Evolutionary conservation across 2,797 vertebrate species (phyloP).

Genomic region (Huso huso): DNA sequence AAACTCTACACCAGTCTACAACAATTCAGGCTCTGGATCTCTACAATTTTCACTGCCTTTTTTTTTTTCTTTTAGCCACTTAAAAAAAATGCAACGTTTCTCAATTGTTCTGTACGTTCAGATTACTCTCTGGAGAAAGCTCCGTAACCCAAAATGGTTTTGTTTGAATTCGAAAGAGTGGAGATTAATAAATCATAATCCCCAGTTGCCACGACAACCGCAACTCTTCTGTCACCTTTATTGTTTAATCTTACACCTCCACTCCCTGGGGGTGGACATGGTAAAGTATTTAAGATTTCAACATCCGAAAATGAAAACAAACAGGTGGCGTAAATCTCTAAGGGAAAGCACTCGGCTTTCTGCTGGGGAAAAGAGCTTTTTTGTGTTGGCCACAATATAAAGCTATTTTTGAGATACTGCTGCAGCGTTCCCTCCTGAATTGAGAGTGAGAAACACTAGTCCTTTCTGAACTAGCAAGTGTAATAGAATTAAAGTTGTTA

Average conservation of each 20-base stretch:
- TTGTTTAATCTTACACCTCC: slow-evolving; percentile 59
- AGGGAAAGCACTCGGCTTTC: slow-evolving; percentile 40
- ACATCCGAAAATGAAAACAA: slow-evolving; percentile 53
- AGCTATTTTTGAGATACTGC: slow-evolving; percentile 50
- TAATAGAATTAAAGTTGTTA: too few species aligned
- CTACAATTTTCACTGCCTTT: too few species aligned
- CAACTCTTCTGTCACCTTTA: slow-evolving; percentile 67
- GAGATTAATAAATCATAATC: slow-evolving; percentile 83
- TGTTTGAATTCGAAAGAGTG: slow-evolving; percentile 54
- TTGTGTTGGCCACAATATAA: slow-evolving; percentile 51
- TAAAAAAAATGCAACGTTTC: slow-evolving; percentile 38
- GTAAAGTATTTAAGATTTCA: slow-evolving; percentile 47
- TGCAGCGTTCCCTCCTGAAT: slow-evolving; percentile 21
- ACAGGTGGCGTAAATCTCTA: slow-evolving; percentile 65
- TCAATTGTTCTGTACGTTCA: slow-evolving; percentile 49
- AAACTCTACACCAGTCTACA: too few species aligned
- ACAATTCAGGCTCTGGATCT: neutral
- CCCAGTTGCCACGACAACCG: slow-evolving; percentile 60
- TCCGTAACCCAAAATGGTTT: slow-evolving; percentile 48
- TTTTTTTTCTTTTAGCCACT: slow-evolving; percentile 34
- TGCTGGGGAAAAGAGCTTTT: slow-evolving; percentile 30
- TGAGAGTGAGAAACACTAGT: neutral
- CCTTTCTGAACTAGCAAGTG: too few species aligned
- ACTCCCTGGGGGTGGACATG: slow-evolving; percentile 37
- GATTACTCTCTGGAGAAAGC: slow-evolving; percentile 55